Percentiles rank a stretch among this genome's conserved stretches.
Conservation (phyloP, 1,140 invertebrate species). For the Zaprionus capensis region DNA sequence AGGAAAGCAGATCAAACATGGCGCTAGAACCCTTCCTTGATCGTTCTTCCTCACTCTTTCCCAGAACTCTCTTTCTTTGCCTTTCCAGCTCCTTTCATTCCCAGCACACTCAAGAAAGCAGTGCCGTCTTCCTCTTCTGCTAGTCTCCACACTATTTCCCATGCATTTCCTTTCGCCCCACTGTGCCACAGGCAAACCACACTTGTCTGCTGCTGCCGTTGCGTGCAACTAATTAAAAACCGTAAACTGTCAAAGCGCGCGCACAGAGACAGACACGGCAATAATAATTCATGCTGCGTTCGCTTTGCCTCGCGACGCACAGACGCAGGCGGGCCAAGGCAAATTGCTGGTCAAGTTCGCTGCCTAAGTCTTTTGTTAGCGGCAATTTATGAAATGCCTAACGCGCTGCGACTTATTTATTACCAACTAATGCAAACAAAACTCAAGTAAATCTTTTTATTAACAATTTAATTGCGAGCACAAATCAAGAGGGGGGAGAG, state of each 20-base stretch:
- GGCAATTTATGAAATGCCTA: slow-evolving; percentile 70
- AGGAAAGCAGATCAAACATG: too few species aligned
- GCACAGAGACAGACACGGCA: slow-evolving; percentile 2
- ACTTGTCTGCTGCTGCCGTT: slow-evolving; percentile 29
- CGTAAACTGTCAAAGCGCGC: slow-evolving; percentile 54
- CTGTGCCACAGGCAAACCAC: slow-evolving; percentile 28
- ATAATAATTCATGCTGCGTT: slow-evolving; percentile 48
- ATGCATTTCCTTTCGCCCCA: slow-evolving; percentile 2
- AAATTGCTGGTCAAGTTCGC: slow-evolving; percentile 66
- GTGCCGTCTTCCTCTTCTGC: neutral
- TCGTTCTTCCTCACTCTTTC: too few species aligned
- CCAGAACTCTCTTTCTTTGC: too few species aligned
- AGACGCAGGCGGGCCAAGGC: slow-evolving; percentile 20
- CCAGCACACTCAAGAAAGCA: neutral
- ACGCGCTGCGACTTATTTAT: slow-evolving; percentile 73
- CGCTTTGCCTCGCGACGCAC: neutral
- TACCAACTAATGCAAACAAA: slow-evolving; percentile 32
- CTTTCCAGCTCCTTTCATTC: neutral
- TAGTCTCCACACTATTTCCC: neutral
- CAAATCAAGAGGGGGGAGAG: slow-evolving; percentile 1
- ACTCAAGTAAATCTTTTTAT: slow-evolving; percentile 27
- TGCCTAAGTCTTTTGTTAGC: slow-evolving; percentile 65
- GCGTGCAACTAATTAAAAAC: slow-evolving; percentile 62
- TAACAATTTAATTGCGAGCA: slow-evolving; percentile 74
- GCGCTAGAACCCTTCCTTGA: too few species aligned